Base-by-base conservation (phyloP, 2,888 invertebrate species). In the Tachystola acroxantha region DNA sequence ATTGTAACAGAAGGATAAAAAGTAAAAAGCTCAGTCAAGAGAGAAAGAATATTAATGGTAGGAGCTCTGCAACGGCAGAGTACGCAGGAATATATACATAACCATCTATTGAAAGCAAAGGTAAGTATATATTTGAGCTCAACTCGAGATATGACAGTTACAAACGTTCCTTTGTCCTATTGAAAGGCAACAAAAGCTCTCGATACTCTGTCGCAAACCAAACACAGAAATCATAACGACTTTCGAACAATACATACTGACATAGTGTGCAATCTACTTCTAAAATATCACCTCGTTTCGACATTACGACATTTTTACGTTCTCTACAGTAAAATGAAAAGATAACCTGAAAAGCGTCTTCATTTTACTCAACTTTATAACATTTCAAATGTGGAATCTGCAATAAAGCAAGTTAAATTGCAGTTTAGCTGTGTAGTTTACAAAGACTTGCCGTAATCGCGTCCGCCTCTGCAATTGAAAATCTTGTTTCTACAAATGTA, bases 391-490 rank as follows among this genome's bases (percentile, higher is more conserved):
- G n/a, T 22, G 16, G 16, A 16, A 3, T 16, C 3, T 16, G 3
- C 16, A 31, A 16, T 31, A 7, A 19, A 10, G 19, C n/a, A 39
- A 35, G 32, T 32, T 36, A 32, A 39, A 35, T 36, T 34, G 27
- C 13, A 36, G 31, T 34, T 34, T 14, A 32, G 26, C 33, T 25
- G 12, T 34, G 16, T 37, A 30, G 30, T 40, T 36, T 36, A 32
- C 34, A 34, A 31, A 36, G 32, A 26, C 11, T 27, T 11, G 14
- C n/a, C 16, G 34, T 9, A 26, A 28, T 42, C 40, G 45, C 42
- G 40, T 29, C 44, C 34, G 42, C 14, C 32, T 40, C 41, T 31
- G 41, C 48, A 57, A 51, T 51, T 51, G 48, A 37, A 46, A 40
- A 42, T 42, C 44, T 42, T 49, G 42, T 52, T 49, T 43, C 33